Base-by-base conservation (phyloP, 2,888 invertebrate species). In the Lymantria dispar region DNA sequence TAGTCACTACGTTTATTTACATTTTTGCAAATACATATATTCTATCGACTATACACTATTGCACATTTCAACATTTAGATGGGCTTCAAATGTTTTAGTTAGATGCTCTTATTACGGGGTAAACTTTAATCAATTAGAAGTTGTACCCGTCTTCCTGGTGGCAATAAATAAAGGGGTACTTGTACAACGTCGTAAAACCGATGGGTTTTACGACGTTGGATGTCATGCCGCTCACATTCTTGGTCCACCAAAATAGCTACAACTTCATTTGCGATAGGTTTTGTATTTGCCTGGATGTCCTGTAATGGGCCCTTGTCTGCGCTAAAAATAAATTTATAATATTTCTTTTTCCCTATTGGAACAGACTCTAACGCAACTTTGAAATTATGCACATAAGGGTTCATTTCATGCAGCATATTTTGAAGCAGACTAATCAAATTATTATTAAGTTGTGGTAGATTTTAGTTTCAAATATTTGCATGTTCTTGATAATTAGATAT, bases 401-500 rank as follows among this genome's bases (percentile, higher is more conserved):
- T 64, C 2, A 55, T 47, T 9, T 58, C 11, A 52, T 68, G 62
- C 3, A 70, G 39, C 58, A 64, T 56, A 8, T 49, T 54, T 45
- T 71, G 68, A 9, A 70, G 50, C 43, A 30, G 15, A 2, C 13
- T 11, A 12, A 68, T 60, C 0, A 70, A 42, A n/a, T 57, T 12
- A 15, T 12, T 38, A 30, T 62, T 60, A 10, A 64, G 31, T n/a
- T 59, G 9, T 1, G 31, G 46, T 9, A 40, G 30, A 13, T 29
- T 3, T 46, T 40, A 13, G 13, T 14, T 40, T 31, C 46, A 5
- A 55, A 50, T 50, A 56, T 54, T 45, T 45, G 52, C 30, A 41
- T 61, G 58, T 47, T 61, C 49, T 1, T 56, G 30, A 33, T 63
- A 57, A 46, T 68, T 50, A 7, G 62, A 53, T 1, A 69, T 45